phyloP scores from a whole-genome alignment of 2,888 invertebrate species.

The Apodemia mormo region DNA sequence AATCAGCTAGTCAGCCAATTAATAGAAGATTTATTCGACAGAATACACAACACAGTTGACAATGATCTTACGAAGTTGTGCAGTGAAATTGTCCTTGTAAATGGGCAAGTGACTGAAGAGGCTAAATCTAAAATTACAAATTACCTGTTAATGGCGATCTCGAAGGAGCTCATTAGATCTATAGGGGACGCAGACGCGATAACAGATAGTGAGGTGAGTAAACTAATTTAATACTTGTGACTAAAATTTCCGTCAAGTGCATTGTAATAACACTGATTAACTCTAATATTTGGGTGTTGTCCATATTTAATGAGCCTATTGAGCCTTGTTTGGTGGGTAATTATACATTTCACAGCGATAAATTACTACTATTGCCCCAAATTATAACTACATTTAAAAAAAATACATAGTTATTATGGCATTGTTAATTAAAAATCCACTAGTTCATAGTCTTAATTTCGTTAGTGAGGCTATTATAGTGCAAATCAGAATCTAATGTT shows the following conservation, averaged over 20 bases:
- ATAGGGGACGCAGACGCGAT: constrained; percentile 77
- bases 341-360: background rate
- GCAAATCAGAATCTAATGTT: no score
- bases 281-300: constrained; percentile 9
- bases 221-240: constrained; percentile 51
- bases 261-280: constrained; percentile 10
- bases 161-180: constrained; percentile 75
- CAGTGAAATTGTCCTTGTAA: constrained; percentile 58
- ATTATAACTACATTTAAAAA: background rate
- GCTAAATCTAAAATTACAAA: constrained; percentile 77
- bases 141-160: constrained; percentile 78
- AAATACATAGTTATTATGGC: no score
- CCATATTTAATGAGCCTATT: background rate
- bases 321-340: background rate
- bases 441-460: no score
- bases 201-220: constrained; percentile 77
- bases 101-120: constrained; percentile 60
- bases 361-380: background rate
- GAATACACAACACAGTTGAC: constrained; percentile 68
- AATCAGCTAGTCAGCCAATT: constrained; percentile 73
- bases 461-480: no score
- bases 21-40: constrained; percentile 73
- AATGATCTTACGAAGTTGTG: constrained; percentile 69
- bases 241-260: constrained; percentile 53
- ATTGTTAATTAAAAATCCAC: no score